phyloP scores from a whole-genome alignment of 2,888 invertebrate genomes.

The Drosophila engyochracea region DNA sequence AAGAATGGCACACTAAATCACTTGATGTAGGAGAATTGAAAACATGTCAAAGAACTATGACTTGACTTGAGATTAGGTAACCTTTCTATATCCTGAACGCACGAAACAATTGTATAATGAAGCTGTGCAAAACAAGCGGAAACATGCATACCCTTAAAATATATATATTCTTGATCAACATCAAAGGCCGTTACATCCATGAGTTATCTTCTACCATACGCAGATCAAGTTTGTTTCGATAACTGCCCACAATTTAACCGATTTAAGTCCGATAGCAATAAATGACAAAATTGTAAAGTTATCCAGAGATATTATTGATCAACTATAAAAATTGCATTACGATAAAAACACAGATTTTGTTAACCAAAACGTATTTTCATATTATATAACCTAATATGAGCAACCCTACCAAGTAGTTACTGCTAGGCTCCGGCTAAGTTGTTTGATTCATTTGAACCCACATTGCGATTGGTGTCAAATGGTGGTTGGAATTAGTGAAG shows the following conservation, averaged over 20 bases:
- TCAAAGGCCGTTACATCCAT: not conserved
- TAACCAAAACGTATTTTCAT: not conserved
- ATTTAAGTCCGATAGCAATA: not conserved
- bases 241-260: not conserved
- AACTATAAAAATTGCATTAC: not conserved
- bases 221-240: not conserved
- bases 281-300: not conserved
- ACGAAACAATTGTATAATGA: not conserved
- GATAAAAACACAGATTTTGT: not conserved
- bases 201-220: not conserved
- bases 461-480: not conserved
- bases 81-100: not conserved
- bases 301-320: not conserved
- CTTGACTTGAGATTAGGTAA: not conserved
- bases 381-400: accelerated
- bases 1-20: not conserved
- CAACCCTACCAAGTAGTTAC: not conserved
- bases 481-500: not conserved
- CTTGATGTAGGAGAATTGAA: constrained; percentile 3
- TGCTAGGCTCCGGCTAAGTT: not conserved
- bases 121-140: not conserved
- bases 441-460: not conserved
- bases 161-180: not conserved
- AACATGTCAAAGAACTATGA: not conserved
- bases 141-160: not conserved